Percentiles rank a stretch among this genome's conserved stretches.
Evolutionary conservation across 1,140 invertebrate species (phyloP).

Genomic region (Heterodera schachtii): DNA sequence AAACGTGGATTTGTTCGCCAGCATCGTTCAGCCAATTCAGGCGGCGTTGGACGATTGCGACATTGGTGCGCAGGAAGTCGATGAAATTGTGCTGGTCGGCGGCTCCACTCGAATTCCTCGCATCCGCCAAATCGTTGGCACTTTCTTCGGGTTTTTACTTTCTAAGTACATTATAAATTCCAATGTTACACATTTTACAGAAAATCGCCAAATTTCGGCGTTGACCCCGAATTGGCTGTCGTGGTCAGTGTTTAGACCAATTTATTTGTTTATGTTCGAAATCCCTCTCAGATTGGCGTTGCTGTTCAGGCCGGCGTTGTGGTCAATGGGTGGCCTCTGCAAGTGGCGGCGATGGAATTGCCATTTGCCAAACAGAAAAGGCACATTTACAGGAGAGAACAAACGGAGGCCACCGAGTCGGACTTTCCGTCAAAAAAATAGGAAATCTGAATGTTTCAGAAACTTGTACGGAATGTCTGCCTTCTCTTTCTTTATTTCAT

Average conservation of each 20-base stretch:
- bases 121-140: slow-evolving; percentile 66
- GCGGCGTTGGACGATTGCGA: slow-evolving; percentile 59
- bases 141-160: slow-evolving; percentile 66
- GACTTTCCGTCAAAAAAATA: not conserved
- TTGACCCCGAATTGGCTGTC: slow-evolving; percentile 70
- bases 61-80: slow-evolving; percentile 64
- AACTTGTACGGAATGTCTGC: not conserved
- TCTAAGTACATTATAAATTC: not conserved
- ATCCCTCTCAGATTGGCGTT: slow-evolving; percentile 63
- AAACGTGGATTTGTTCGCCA: slow-evolving; percentile 68
- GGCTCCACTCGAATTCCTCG: slow-evolving; percentile 69
- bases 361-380: slow-evolving; percentile 67
- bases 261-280: too few species aligned
- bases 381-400: slow-evolving; percentile 56
- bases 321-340: slow-evolving; percentile 70
- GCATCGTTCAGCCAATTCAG: slow-evolving; percentile 60
- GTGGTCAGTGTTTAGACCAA: slow-evolving; percentile 37
- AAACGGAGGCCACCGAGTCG: not conserved
- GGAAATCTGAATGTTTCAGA: not conserved
- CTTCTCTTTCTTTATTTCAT: not conserved
- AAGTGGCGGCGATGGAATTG: slow-evolving; percentile 69
- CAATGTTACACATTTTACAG: slow-evolving; percentile 54
- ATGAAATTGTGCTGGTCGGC: slow-evolving; percentile 70
- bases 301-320: slow-evolving; percentile 70
- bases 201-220: slow-evolving; percentile 67